Conservation (phyloP, 1,140 invertebrate genomes). For the Helicorthomorpha holstii region DNA sequence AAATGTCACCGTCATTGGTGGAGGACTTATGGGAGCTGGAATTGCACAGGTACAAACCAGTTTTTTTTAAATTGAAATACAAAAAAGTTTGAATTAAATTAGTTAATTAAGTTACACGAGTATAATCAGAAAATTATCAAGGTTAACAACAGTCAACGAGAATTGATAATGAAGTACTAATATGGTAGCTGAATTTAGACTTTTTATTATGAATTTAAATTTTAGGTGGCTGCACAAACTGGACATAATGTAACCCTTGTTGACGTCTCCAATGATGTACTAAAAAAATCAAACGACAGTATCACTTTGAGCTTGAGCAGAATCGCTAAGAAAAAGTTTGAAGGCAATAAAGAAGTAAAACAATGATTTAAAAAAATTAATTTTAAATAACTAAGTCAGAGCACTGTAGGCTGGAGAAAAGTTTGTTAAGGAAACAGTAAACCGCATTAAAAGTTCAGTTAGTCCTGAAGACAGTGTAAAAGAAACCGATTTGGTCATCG, state of each 20-base stretch:
- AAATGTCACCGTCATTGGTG: constrained; percentile 67
- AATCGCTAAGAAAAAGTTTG: constrained; percentile 61
- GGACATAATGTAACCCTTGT: constrained; percentile 58
- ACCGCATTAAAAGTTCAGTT: constrained; percentile 19
- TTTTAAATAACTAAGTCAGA: too few relatives aligned
- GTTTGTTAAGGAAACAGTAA: neutral
- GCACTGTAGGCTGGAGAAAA: neutral
- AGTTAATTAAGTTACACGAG: too few relatives aligned
- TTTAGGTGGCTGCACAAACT: constrained; percentile 60
- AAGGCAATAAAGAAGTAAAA: too few relatives aligned
- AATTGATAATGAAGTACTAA: too few relatives aligned
- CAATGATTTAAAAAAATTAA: too few relatives aligned
- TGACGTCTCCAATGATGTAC: constrained; percentile 46
- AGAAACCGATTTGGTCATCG: constrained; percentile 59
- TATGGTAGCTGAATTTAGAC: too few relatives aligned
- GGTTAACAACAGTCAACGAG: too few relatives aligned
- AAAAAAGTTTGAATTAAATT: constrained; percentile 11
- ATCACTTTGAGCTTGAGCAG: constrained; percentile 50
- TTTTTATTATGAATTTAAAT: too few relatives aligned
- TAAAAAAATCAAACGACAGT: constrained; percentile 46
- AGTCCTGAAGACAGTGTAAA: constrained; percentile 36
- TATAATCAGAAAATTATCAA: too few relatives aligned
- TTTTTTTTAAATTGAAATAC: neutral
- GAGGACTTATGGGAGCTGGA: constrained; percentile 68
- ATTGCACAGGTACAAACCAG: constrained; percentile 89